These are phyloP conservation scores for Leptarthrus brevirostris DNA, from an alignment of 2,888 invertebrate genomes.

Conservation along the genomic window DNA sequence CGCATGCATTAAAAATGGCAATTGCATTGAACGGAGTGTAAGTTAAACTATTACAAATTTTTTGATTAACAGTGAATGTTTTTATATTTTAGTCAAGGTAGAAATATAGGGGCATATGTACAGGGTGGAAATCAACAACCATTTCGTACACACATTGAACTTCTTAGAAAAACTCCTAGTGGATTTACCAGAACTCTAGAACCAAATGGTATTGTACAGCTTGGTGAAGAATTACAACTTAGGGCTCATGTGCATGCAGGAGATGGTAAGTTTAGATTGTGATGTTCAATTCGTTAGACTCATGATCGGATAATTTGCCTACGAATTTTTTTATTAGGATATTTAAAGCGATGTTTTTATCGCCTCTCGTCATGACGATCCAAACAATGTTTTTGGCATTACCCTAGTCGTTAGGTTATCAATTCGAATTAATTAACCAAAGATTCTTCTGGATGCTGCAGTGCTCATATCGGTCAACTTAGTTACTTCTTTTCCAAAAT, in stretches of 20 bases:
- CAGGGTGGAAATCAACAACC: constrained; percentile 70
- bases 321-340: no score
- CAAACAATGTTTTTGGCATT: no score
- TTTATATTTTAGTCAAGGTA: constrained; percentile 59
- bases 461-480: no score
- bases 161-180: constrained; percentile 68
- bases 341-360: no score
- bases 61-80: not conserved
- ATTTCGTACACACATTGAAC: constrained; percentile 69
- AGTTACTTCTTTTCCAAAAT: no score
- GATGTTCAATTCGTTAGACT: no score
- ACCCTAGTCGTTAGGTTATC: no score
- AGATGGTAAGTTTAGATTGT: constrained; percentile 67
- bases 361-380: no score
- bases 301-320: no score
- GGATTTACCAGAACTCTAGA: constrained; percentile 69
- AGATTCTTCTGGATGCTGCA: no score
- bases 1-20: constrained; percentile 66
- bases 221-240: constrained; percentile 72
- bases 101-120: constrained; percentile 66
- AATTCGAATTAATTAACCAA: no score
- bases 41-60: no score
- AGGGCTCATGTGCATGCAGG: constrained; percentile 69
- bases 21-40: constrained; percentile 66
- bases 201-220: constrained; percentile 69